These are phyloP conservation scores for Amphiura filiformis DNA, from an alignment of 35 echinoderm and acorn worm species.

Conservation along the genomic window DNA sequence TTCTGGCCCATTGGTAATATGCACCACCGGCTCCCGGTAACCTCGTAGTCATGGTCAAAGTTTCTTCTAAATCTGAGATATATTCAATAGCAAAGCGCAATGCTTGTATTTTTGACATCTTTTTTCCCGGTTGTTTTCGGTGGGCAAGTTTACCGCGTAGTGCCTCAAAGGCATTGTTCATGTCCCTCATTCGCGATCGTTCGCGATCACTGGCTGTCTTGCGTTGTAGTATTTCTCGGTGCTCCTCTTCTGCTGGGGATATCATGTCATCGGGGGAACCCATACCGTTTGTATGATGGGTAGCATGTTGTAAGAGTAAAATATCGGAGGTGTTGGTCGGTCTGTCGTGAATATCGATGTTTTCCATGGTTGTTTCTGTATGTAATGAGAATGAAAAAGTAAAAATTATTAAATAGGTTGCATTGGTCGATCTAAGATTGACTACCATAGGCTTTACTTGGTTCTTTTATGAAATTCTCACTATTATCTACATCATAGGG, in stretches of 20 bases:
- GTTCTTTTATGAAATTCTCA: too few species aligned
- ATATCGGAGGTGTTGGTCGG: not conserved
- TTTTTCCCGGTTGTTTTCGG: conserved; percentile 89
- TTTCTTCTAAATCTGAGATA: conserved; percentile 91
- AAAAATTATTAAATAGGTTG: too few species aligned
- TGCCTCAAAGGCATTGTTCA: conserved; percentile 97
- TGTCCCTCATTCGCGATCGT: conserved; percentile 94
- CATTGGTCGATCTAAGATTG: too few species aligned
- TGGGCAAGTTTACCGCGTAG: conserved; percentile 81
- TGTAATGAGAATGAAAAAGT: not conserved
- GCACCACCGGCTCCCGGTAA: conserved; percentile 61
- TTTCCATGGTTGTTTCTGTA: not conserved
- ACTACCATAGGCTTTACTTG: too few species aligned
- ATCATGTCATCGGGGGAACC: not conserved
- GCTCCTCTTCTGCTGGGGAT: conserved; percentile 51
- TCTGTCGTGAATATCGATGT: not conserved
- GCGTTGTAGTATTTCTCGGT: conserved; percentile 87
- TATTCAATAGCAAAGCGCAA: conserved; percentile 92
- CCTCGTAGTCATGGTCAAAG: conserved; percentile 80
- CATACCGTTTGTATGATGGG: not conserved
- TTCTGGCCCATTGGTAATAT: conserved; percentile 97
- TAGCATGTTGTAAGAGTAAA: not conserved
- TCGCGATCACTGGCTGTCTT: conserved; percentile 96
- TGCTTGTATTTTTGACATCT: conserved; percentile 98
- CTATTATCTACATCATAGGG: too few species aligned